These are phyloP conservation scores for Drosophila barbarae DNA, from an alignment of 2,888 invertebrate genomes.

Conservation along the genomic window DNA sequence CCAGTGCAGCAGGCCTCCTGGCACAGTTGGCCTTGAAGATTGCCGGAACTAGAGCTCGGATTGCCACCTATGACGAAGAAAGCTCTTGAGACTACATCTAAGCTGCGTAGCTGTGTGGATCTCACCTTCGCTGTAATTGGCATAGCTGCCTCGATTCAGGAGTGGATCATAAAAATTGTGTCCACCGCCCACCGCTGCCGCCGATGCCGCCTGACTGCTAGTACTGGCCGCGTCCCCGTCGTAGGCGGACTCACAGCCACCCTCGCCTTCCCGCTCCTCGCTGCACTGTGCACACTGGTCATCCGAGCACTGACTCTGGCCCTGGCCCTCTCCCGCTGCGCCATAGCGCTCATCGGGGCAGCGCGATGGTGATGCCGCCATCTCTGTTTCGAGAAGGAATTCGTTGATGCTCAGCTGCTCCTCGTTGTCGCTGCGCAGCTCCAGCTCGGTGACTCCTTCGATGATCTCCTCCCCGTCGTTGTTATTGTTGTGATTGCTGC, in stretches of 20 bases:
- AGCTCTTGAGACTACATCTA: not conserved
- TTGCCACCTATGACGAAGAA: constrained; percentile 52
- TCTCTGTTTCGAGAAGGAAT: constrained; percentile 64
- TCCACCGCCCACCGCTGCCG: constrained; percentile 19
- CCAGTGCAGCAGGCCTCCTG: constrained; percentile 64
- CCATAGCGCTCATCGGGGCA: constrained; percentile 56
- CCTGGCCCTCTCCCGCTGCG: constrained; percentile 38
- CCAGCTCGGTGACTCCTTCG: constrained; percentile 58
- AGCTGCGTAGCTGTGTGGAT: not conserved
- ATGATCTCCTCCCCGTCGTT: constrained; percentile 49
- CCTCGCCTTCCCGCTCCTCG: constrained; percentile 52
- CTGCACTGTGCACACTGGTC: constrained; percentile 67
- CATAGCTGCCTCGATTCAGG: constrained; percentile 68
- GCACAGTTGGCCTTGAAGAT: constrained; percentile 46
- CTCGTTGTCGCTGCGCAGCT: constrained; percentile 57
- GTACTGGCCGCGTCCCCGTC: constrained; percentile 46
- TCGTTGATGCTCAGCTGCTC: constrained; percentile 69
- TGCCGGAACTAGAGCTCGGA: constrained; percentile 24
- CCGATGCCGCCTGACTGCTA: constrained; percentile 54
- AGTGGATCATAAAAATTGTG: constrained; percentile 77
- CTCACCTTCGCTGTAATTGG: constrained; percentile 68
- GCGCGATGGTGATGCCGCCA: constrained; percentile 51
- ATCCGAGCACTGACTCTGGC: constrained; percentile 68
- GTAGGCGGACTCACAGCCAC: constrained; percentile 37
- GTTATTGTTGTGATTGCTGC: constrained; percentile 41